These are phyloP conservation scores for Picathartes gymnocephalus DNA, from an alignment of 2,113 vertebrate species.

Conservation along the genomic window DNA sequence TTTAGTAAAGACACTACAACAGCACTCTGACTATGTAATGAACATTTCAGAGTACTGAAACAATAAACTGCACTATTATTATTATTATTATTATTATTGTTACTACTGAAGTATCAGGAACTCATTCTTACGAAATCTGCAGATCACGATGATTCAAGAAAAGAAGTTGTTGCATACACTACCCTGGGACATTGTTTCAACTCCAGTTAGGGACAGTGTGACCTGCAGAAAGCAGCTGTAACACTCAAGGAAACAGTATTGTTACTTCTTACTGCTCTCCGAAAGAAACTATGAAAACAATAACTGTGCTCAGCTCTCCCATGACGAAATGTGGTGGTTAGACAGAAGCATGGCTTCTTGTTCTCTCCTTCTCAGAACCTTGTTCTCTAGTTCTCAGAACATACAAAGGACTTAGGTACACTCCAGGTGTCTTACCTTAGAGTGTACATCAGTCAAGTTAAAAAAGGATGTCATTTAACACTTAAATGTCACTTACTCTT, in stretches of 20 bases:
- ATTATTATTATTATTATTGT: not conserved
- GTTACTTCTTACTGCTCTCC: not conserved
- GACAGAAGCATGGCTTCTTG: not conserved
- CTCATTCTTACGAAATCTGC: not conserved
- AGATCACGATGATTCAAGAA: not conserved
- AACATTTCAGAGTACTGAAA: not conserved
- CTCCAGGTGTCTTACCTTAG: not conserved
- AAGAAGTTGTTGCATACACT: not conserved
- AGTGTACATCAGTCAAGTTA: not conserved
- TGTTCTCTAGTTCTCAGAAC: not conserved
- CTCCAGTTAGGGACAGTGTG: not conserved
- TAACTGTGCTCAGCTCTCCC: not conserved
- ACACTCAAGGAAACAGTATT: not conserved
- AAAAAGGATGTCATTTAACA: not conserved
- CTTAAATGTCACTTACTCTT: not conserved
- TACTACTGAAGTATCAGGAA: not conserved
- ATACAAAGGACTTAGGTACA: accelerated
- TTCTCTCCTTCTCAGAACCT: not conserved
- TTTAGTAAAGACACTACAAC: not conserved
- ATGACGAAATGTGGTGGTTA: not conserved
- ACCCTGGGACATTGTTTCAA: not conserved
- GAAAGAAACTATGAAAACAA: not conserved
- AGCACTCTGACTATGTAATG: not conserved
- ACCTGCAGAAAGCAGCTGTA: not conserved
- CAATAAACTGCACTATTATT: not conserved